Conservation (phyloP, 2,113 vertebrate genomes). For the Cepphus grylle region DNA sequence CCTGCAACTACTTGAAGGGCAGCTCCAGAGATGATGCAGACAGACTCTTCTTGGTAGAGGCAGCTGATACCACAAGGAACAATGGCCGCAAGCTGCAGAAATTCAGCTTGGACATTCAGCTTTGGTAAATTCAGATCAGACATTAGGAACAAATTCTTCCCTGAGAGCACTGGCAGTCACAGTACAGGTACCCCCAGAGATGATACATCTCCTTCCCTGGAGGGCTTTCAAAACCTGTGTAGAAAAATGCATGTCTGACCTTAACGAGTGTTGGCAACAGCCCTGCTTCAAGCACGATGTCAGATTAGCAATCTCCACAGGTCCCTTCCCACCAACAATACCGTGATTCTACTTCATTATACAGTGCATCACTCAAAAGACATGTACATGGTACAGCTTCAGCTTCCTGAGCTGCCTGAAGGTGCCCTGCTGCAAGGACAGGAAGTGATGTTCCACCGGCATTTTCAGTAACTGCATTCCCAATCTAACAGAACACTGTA, state of each 20-base stretch:
- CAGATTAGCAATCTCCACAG: not conserved
- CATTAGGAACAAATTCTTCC: not conserved
- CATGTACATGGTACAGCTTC: not conserved
- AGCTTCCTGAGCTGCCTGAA: not conserved
- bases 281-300: not conserved
- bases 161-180: not conserved
- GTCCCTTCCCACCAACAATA: not conserved
- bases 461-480: not conserved
- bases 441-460: not conserved
- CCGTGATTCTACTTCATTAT: not conserved
- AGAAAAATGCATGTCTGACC: not conserved
- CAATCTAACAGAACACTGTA: not conserved
- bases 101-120: not conserved
- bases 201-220: not conserved
- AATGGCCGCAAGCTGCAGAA: not conserved
- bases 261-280: not conserved
- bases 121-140: not conserved
- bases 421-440: not conserved
- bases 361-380: not conserved
- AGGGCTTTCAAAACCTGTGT: not conserved
- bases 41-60: not conserved
- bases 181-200: not conserved
- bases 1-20: not conserved
- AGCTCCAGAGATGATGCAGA: not conserved
- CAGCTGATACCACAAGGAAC: not conserved